Conservation (phyloP, 2,113 vertebrate species). For the Elephantulus edwardii region DNA sequence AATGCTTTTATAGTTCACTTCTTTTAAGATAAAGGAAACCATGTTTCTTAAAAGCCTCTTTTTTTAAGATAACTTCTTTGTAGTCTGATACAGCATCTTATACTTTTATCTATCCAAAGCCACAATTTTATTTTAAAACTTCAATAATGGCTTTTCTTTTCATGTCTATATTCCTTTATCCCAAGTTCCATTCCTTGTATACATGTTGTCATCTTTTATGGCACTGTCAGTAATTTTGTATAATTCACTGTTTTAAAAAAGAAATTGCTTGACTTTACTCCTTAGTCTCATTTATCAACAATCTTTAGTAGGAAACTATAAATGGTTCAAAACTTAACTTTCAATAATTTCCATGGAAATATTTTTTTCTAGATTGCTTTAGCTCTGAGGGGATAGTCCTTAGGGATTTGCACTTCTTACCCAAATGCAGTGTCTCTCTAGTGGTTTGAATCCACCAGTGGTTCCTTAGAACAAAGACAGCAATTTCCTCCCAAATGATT, state of each 20-base stretch:
- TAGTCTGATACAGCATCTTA: neutral
- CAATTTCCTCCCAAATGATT: too few relatives aligned
- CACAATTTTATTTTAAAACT: neutral
- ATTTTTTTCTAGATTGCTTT: slow-evolving; percentile 26
- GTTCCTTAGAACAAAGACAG: too few relatives aligned
- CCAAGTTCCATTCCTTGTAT: neutral
- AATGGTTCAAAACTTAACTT: neutral
- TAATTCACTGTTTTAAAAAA: too few relatives aligned
- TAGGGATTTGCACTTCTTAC: too few relatives aligned
- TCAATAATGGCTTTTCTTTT: neutral
- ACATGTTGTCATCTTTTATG: neutral
- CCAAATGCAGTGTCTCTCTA: too few relatives aligned
- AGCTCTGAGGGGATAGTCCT: too few relatives aligned
- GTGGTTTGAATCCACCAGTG: too few relatives aligned
- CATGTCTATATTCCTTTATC: neutral
- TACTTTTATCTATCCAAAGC: neutral
- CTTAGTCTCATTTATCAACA: neutral
- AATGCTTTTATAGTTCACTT: neutral
- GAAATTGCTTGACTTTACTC: neutral
- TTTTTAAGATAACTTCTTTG: neutral
- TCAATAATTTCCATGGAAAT: slow-evolving; percentile 5
- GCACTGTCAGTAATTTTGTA: neutral
- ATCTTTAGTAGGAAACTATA: slow-evolving; percentile 30
- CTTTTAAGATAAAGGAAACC: slow-evolving; percentile 38
- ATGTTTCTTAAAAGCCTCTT: neutral